Evolutionary conservation across 2,113 vertebrate genomes (phyloP).

Genomic region (Chloebia gouldiae): DNA sequence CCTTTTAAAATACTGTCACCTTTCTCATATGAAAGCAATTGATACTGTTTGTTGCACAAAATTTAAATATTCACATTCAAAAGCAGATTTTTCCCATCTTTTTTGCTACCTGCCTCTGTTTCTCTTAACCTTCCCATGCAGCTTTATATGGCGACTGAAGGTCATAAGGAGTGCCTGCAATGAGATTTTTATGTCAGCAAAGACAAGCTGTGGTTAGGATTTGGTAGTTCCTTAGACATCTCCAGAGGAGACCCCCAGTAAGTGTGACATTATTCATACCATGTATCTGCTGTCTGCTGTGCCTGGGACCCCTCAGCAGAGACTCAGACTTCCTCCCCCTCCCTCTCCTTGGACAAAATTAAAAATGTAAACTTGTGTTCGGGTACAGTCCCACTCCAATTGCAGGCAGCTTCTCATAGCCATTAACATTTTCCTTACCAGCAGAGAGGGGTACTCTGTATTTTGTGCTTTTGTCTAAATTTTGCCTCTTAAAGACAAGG

Average conservation of each 20-base stretch:
- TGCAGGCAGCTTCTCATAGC: neutral
- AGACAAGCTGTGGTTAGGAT: neutral
- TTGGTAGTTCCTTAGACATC: neutral
- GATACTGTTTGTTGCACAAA: neutral
- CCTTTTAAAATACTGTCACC: neutral
- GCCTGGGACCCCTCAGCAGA: neutral
- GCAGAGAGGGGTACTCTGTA: neutral
- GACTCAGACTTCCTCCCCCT: neutral
- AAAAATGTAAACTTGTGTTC: neutral
- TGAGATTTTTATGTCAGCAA: neutral
- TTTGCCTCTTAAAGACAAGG: neutral
- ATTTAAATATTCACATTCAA: neutral
- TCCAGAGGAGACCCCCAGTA: neutral
- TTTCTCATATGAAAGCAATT: neutral
- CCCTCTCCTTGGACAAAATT: neutral
- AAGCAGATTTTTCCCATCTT: neutral
- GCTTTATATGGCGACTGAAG: neutral
- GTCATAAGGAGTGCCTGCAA: neutral
- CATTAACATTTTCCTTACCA: neutral
- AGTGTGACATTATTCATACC: rapidly evolving
- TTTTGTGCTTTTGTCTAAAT: neutral
- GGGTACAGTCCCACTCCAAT: neutral
- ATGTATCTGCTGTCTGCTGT: neutral
- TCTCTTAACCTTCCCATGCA: neutral
- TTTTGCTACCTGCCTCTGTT: neutral